A percentile compares a stretch with the other conserved stretches of the same genome.
phyloP scores from a whole-genome alignment of 2,888 invertebrate genomes.

The Sympetrum striolatum region DNA sequence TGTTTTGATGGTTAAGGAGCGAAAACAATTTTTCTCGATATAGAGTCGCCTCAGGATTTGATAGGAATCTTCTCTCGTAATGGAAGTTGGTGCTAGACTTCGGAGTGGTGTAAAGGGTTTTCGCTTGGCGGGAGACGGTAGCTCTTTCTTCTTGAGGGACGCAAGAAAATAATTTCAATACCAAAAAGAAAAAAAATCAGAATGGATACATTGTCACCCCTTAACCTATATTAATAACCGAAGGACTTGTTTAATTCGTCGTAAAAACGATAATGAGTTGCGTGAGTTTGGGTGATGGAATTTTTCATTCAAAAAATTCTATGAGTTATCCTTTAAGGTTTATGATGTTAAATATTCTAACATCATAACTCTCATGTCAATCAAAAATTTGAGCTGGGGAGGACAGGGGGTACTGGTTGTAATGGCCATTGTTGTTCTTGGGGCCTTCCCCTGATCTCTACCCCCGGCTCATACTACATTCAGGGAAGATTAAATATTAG shows the following conservation, averaged over 20 bases:
- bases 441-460: constrained; percentile 54
- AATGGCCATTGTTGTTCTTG: constrained; percentile 60
- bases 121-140: neutral
- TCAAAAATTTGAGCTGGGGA: constrained; percentile 49
- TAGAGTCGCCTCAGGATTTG: neutral
- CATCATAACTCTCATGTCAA: constrained; percentile 51
- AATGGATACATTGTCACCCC: neutral
- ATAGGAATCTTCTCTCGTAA: neutral
- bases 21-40: neutral
- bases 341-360: constrained; percentile 49
- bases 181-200: neutral
- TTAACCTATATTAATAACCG: neutral
- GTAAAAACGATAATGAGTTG: neutral
- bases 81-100: constrained; percentile 37
- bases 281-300: constrained; percentile 17
- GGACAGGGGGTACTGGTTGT: constrained; percentile 56
- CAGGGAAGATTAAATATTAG: constrained; percentile 48
- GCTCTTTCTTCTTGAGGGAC: neutral
- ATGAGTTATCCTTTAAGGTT: constrained; percentile 45
- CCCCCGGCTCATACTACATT: constrained; percentile 49
- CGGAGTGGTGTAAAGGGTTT: constrained; percentile 5
- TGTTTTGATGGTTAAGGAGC: constrained; percentile 40
- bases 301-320: constrained; percentile 27
- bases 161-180: neutral
- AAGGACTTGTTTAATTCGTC: neutral